Conservation (phyloP, 2,113 vertebrate genomes). For the Rana temporaria region DNA sequence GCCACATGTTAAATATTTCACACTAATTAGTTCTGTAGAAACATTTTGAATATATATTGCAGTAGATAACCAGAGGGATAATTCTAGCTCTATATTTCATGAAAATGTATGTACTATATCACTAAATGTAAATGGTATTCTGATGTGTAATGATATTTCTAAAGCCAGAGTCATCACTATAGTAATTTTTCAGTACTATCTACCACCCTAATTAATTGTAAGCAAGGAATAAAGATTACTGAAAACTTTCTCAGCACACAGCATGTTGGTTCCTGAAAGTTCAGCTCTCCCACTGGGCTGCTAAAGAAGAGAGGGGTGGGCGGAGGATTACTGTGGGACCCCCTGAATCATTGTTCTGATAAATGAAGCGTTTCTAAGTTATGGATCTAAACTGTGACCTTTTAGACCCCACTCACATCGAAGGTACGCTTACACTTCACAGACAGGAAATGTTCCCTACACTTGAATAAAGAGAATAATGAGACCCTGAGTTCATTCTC, state of each 20-base stretch:
- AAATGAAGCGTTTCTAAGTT: constrained; percentile 66
- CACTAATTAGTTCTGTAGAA: no score
- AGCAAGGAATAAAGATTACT: constrained; percentile 24
- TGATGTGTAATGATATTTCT: neutral
- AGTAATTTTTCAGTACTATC: neutral
- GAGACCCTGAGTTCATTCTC: constrained; percentile 10
- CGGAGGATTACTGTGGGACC: neutral
- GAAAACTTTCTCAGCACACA: constrained; percentile 1
- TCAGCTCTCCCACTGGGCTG: constrained; percentile 64
- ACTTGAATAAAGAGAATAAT: constrained; percentile 41
- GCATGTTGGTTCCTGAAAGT: constrained; percentile 59
- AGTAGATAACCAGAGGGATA: no score
- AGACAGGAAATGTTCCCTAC: constrained; percentile 32
- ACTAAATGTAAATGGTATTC: no score
- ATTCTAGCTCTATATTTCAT: no score
- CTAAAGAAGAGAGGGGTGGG: constrained; percentile 61
- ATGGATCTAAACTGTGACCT: constrained; percentile 66
- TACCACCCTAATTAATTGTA: constrained; percentile 1
- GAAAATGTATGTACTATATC: no score
- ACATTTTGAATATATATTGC: no score
- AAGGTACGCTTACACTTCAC: constrained; percentile 27
- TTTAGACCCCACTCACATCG: constrained; percentile 58
- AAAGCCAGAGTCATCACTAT: neutral
- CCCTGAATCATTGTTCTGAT: constrained; percentile 67
- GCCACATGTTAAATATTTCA: no score